These are phyloP conservation scores for Ethmia dodecea DNA, from an alignment of 2,888 invertebrate genomes.

Conservation along the genomic window DNA sequence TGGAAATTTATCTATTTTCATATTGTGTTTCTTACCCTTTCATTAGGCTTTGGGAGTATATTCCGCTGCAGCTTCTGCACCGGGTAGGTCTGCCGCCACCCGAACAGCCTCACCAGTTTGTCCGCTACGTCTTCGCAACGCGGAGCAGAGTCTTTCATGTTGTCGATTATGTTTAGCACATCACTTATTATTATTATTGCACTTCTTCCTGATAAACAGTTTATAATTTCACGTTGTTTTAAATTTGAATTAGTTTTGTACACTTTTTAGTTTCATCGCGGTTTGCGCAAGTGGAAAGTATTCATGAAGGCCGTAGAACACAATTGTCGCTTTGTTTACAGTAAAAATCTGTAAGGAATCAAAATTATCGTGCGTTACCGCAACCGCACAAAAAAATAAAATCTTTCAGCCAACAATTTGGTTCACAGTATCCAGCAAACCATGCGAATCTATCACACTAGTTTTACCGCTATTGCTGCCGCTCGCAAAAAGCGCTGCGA, in stretches of 20 bases:
- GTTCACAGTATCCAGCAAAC: conserved; percentile 14
- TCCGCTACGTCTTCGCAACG: conserved; percentile 87
- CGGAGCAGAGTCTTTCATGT: conserved; percentile 80
- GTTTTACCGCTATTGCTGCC: conserved; percentile 31
- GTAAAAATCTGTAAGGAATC: no score
- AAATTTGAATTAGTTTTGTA: background rate
- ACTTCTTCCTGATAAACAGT: background rate
- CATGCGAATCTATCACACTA: conserved; percentile 19
- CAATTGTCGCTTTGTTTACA: no score
- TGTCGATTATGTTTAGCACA: conserved; percentile 22
- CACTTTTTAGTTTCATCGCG: background rate
- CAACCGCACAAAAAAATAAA: no score
- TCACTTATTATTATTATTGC: conserved; percentile 13
- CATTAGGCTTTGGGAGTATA: conserved; percentile 64
- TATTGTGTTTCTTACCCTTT: conserved; percentile 51
- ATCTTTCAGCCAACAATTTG: conserved; percentile 1
- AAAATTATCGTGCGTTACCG: no score
- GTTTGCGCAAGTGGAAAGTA: conserved; percentile 19
- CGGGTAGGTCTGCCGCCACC: conserved; percentile 88
- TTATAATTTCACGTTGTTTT: background rate
- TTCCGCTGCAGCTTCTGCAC: conserved; percentile 86
- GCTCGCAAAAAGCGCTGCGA: conserved; percentile 37
- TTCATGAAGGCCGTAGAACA: conserved; percentile 17
- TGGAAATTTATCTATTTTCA: no score
- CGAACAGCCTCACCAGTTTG: conserved; percentile 85